These are phyloP conservation scores for Melanotaenia trifasciata DNA, from an alignment of 2,797 vertebrate species.

Conservation along the genomic window DNA sequence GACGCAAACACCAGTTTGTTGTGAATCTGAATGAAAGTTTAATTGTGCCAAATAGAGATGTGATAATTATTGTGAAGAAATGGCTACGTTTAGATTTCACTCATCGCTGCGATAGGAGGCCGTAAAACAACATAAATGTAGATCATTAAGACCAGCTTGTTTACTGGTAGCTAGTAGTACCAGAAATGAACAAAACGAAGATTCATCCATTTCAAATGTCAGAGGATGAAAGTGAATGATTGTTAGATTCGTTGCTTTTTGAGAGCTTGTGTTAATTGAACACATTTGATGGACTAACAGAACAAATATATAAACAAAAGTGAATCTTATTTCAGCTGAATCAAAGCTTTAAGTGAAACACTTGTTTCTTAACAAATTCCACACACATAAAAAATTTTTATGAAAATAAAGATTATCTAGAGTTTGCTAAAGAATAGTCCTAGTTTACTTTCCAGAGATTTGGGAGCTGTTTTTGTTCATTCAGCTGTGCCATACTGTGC, in stretches of 20 bases:
- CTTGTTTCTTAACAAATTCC: constrained; percentile 1
- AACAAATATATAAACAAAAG: not conserved
- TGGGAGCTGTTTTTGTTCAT: not conserved
- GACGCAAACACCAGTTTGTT: no score
- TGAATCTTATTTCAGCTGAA: not conserved
- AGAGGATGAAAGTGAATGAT: not conserved
- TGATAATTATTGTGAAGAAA: not conserved
- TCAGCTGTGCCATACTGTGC: not conserved
- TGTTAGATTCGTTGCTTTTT: not conserved
- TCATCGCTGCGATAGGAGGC: no score
- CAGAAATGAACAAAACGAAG: not conserved
- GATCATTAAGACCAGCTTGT: not conserved
- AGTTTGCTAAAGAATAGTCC: no score
- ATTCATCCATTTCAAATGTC: constrained; percentile 1
- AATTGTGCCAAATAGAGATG: not conserved
- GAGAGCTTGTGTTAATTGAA: constrained; percentile 4
- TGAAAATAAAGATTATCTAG: not conserved
- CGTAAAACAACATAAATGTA: not conserved
- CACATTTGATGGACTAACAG: not conserved
- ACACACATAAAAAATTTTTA: constrained; percentile 3
- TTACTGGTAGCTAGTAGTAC: not conserved
- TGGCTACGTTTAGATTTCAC: not conserved
- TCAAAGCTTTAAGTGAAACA: constrained; percentile 1
- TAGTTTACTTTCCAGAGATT: no score
- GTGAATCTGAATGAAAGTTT: not conserved